Evolutionary conservation across 2,113 vertebrate species (phyloP).

Genomic region (Mohoua ochrocephala): DNA sequence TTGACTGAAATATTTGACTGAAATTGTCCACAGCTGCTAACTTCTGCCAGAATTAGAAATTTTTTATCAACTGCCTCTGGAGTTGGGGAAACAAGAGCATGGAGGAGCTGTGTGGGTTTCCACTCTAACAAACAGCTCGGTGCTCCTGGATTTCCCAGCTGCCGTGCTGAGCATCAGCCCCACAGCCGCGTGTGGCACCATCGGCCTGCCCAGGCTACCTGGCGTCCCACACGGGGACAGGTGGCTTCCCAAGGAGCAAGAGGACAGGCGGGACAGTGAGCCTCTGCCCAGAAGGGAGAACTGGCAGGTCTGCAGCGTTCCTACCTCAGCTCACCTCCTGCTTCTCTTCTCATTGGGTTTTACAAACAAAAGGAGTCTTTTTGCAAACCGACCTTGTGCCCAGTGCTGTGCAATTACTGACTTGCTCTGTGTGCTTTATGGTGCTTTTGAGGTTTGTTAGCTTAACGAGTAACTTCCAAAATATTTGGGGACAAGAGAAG

Average conservation of each 20-base stretch:
- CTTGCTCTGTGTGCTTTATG: background rate
- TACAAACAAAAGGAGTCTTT: background rate
- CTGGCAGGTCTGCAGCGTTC: background rate
- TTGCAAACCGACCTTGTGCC: background rate
- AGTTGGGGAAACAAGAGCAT: background rate
- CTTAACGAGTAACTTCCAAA: slow-evolving; percentile 34
- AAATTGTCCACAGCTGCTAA: background rate
- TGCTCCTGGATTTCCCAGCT: background rate
- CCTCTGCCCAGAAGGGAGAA: background rate
- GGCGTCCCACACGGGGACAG: fast-evolving
- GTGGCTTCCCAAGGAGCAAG: background rate
- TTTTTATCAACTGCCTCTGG: background rate
- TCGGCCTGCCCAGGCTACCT: background rate
- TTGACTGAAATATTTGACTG: background rate
- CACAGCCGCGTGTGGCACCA: fast-evolving
- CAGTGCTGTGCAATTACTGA: background rate
- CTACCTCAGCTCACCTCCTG: background rate
- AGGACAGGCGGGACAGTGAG: fast-evolving
- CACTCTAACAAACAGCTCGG: background rate
- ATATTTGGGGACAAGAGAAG: slow-evolving; percentile 6
- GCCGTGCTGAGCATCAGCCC: background rate
- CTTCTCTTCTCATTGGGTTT: background rate
- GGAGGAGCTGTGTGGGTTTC: background rate
- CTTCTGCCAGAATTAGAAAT: background rate
- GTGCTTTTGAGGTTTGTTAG: slow-evolving; percentile 20